Conservation (phyloP, 1,140 invertebrate genomes). For the Drosophila sp. region DNA sequence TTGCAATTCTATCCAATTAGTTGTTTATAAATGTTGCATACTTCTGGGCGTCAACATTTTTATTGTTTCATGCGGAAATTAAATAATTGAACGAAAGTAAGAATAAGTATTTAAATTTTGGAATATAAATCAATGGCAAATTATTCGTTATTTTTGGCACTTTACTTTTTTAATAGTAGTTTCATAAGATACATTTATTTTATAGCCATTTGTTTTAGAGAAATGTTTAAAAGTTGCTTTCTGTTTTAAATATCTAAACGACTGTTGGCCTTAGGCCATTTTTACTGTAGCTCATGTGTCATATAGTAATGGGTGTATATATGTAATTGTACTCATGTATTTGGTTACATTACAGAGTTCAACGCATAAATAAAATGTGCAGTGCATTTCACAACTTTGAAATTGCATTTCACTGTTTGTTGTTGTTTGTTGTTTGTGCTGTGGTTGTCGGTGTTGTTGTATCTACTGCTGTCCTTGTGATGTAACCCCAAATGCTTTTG, state of each 20-base stretch:
- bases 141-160: too few relatives aligned
- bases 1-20: background rate
- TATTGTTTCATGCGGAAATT: too few relatives aligned
- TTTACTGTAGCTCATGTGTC: conserved; percentile 17
- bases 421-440: conserved; percentile 17
- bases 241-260: too few relatives aligned
- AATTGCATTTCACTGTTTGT: background rate
- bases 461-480: conserved; percentile 57
- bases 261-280: background rate
- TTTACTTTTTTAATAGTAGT: too few relatives aligned
- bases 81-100: too few relatives aligned
- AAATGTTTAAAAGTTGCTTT: too few relatives aligned
- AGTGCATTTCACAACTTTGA: conserved; percentile 56
- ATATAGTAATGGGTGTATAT: background rate
- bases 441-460: conserved; percentile 30
- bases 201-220: too few relatives aligned
- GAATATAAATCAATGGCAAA: too few relatives aligned
- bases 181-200: background rate
- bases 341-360: conserved; percentile 21
- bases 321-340: background rate
- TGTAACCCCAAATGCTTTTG: conserved; percentile 64
- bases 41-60: conserved; percentile 3
- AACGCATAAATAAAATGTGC: conserved; percentile 43
- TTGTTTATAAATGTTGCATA: conserved; percentile 13
- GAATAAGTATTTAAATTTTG: too few relatives aligned